Base-by-base conservation (phyloP, 2,888 invertebrate species). In the Alcis repandata region DNA sequence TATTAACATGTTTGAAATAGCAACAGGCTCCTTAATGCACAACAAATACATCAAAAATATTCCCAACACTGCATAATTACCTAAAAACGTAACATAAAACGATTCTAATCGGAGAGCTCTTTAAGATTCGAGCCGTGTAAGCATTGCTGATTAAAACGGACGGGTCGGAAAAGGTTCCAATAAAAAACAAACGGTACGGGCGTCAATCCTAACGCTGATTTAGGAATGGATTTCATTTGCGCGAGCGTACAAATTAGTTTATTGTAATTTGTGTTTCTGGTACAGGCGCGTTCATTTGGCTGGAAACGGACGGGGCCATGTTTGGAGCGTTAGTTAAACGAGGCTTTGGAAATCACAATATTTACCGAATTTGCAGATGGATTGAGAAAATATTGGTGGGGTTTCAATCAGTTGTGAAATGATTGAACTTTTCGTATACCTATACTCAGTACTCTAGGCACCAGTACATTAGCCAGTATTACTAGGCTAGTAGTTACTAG, bases 151-250 rank as follows among this genome's bases (percentile, higher is more conserved):
- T 85, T 83, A 84, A 82, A 84, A 85, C 75, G 71, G 68, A 74
- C 65, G 68, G 69, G 76, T 66, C 68, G 76, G 73, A 74, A 84
- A 83, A 84, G 83, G 82, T 78, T 71, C 78, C 74, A 76, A 84
- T 88, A 85, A 86, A 88, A 85, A 80, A 79, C 85, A 86, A 87
- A 84, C 65, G 84, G 85, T 76, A 84, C 72, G 78, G 75, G 70
- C 81, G 80, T 86, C 85, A 84, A 84, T 87, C 80, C 78, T 75
- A 77, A 79, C 68, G 72, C 80, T 80, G 82, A 83, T 84, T 84
- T 82, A 82, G 78, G 78, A 75, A 75, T 73, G 79, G 71, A 78
- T 81, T 83, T 79, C 78, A 84, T 84, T 85, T 79, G 79, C 69
- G 72, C 78, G 75, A 79, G 80, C 78, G 74, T 77, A 75, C 69